Conservation (phyloP, 2,888 invertebrate species). For the Adelognathus sp. region DNA sequence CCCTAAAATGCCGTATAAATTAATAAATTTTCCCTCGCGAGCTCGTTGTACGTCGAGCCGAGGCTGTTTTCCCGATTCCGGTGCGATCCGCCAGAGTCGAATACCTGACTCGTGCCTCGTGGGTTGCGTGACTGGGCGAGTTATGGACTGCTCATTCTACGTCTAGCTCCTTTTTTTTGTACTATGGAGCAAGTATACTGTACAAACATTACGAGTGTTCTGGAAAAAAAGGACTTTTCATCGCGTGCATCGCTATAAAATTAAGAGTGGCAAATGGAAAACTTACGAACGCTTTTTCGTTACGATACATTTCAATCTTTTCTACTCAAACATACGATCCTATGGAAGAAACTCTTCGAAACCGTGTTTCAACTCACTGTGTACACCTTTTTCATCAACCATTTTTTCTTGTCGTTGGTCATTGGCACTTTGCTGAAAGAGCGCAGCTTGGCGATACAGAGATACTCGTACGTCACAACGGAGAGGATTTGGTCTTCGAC, state of each 20-base stretch:
- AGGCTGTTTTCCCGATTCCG: not conserved
- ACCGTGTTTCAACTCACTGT: no score
- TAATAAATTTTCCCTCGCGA: slow-evolving; percentile 21
- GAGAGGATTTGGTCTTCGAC: no score
- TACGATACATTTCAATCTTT: not conserved
- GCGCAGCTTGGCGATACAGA: no score
- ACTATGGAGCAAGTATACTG: not conserved
- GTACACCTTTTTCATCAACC: no score
- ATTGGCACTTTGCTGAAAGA: no score
- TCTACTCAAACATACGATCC: no score
- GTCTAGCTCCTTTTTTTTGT: not conserved
- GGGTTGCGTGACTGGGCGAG: slow-evolving; percentile 16
- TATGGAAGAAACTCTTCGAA: no score
- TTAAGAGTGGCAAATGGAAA: not conserved
- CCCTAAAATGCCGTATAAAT: slow-evolving; percentile 16
- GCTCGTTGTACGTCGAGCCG: not conserved
- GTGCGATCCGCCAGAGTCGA: not conserved
- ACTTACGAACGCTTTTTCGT: not conserved
- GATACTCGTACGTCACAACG: no score
- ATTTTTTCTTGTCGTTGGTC: no score
- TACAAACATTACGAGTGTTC: not conserved
- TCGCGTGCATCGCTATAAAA: slow-evolving; percentile 24
- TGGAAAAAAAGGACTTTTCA: slow-evolving; percentile 4
- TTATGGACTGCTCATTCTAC: not conserved
- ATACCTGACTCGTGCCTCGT: slow-evolving; percentile 13